phyloP scores from a whole-genome alignment of 92 coral and sea anemone genomes.

The Bergia sp. region DNA sequence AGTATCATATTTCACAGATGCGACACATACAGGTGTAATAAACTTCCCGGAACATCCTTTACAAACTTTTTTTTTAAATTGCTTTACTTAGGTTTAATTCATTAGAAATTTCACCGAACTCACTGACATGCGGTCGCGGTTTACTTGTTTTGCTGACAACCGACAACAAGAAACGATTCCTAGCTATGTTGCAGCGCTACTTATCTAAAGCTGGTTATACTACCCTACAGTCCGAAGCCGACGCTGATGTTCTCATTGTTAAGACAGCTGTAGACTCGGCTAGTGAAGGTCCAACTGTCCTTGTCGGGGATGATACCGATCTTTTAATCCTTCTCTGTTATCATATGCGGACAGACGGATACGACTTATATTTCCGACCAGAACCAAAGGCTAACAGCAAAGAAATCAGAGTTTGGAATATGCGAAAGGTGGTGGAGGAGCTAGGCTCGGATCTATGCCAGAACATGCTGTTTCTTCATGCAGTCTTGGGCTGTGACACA shows the following conservation, averaged over 20 bases:
- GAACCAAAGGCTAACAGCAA: slow-evolving; percentile 23
- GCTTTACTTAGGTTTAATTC: no score
- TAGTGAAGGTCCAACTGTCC: neutral
- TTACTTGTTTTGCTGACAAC: no score
- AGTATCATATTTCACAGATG: no score
- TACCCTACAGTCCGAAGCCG: neutral
- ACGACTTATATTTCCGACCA: slow-evolving; percentile 35
- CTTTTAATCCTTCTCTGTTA: slow-evolving; percentile 38
- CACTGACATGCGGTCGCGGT: no score
- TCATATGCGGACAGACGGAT: slow-evolving; percentile 30
- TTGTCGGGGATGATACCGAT: slow-evolving; percentile 44
- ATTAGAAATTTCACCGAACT: no score
- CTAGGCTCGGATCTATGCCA: neutral
- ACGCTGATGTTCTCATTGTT: slow-evolving; percentile 44
- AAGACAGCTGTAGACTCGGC: slow-evolving; percentile 33
- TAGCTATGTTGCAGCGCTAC: neutral
- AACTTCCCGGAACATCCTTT: no score
- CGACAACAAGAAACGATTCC: slow-evolving; percentile 17
- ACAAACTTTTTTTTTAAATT: no score
- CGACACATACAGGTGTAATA: no score
- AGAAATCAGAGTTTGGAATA: slow-evolving; percentile 31
- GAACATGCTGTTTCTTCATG: slow-evolving; percentile 40
- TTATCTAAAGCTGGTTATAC: slow-evolving; percentile 22
- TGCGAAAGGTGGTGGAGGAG: slow-evolving; percentile 23
- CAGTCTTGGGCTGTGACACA: slow-evolving; percentile 31